Conservation (phyloP, 92 coral and sea anemone species). For the Epizoanthus illoricatus region DNA sequence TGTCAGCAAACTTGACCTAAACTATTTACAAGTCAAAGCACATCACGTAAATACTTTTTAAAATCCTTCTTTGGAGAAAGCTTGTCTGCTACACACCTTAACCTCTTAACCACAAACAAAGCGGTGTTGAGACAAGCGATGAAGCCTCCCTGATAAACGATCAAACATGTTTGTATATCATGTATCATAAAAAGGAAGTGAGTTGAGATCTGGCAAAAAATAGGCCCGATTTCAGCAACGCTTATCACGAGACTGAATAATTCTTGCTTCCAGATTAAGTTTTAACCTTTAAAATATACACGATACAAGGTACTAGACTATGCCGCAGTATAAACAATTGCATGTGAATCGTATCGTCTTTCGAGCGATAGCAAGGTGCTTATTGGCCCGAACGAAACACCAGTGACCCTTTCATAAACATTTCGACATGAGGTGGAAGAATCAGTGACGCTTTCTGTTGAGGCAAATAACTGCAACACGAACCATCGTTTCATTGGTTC, state of each 20-base stretch:
- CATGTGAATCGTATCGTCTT: not conserved
- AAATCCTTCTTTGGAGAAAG: not conserved
- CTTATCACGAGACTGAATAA: not conserved
- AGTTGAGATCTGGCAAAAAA: not conserved
- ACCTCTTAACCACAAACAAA: constrained; percentile 16
- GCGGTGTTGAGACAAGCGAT: not conserved
- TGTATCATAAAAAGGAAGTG: not conserved
- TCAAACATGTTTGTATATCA: not conserved
- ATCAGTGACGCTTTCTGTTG: not conserved
- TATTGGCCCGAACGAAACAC: too few relatives aligned
- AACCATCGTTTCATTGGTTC: not conserved
- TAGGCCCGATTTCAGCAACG: not conserved
- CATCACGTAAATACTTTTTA: not conserved
- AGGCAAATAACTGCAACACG: not conserved
- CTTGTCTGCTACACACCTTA: not conserved
- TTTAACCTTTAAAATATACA: not conserved
- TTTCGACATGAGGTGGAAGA: not conserved
- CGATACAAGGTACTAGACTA: not conserved
- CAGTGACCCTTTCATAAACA: not conserved
- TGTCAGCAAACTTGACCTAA: not conserved
- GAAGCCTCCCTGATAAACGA: not conserved
- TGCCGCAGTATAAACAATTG: not conserved
- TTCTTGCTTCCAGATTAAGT: not conserved
- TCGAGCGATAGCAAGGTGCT: too few relatives aligned
- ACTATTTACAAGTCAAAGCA: not conserved